Percentiles rank a stretch among this genome's conserved stretches.
Evolutionary conservation across 2,888 invertebrate species (phyloP).

Genomic region (Helobdella robusta): DNA sequence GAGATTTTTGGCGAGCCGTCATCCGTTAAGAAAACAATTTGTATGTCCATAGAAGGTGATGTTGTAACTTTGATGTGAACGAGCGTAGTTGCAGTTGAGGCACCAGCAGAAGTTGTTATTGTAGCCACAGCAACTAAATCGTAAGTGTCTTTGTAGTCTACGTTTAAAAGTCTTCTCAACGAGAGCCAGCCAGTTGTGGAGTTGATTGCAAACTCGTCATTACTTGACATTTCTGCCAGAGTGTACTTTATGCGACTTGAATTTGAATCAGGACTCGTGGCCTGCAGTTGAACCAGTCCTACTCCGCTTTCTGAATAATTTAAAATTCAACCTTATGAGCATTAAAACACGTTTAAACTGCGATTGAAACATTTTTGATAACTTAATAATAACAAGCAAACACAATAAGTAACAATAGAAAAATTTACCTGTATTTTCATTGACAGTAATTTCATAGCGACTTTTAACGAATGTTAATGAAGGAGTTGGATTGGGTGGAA

Average conservation of each 20-base stretch:
- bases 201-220: conserved; percentile 18
- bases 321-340: too few relatives aligned
- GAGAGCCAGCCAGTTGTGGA: not conserved
- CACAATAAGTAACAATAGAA: too few relatives aligned
- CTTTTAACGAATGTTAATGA: not conserved
- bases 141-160: not conserved
- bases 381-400: too few relatives aligned
- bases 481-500: not conserved
- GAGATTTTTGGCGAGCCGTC: conserved; percentile 17
- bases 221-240: not conserved
- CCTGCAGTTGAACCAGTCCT: conserved; percentile 9
- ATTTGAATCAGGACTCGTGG: not conserved
- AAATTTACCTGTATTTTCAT: conserved; percentile 7
- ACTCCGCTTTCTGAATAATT: too few relatives aligned
- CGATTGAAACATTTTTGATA: too few relatives aligned
- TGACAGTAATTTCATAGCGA: not conserved
- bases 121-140: not conserved
- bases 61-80: not conserved
- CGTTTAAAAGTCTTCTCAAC: not conserved
- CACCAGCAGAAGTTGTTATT: too few relatives aligned
- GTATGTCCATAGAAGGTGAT: not conserved
- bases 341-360: too few relatives aligned
- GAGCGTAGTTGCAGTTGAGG: not conserved
- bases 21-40: conserved; percentile 14
- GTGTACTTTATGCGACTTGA: too few relatives aligned